A percentile compares a stretch with the other conserved stretches of the same genome.
phyloP scores from a whole-genome alignment of 2,888 invertebrate genomes.

The Drosophila mulleri region DNA sequence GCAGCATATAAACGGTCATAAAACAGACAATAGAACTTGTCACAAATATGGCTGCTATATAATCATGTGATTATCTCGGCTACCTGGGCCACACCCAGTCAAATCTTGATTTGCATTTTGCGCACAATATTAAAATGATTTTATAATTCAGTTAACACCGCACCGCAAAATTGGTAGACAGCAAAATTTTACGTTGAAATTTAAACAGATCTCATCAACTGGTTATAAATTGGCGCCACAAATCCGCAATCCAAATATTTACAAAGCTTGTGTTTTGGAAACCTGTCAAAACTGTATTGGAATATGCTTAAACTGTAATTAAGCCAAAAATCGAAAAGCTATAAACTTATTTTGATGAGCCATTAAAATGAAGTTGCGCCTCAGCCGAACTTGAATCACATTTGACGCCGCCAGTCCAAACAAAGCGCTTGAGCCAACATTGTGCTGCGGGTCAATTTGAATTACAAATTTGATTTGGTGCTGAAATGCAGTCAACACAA shows the following conservation, averaged over 20 bases:
- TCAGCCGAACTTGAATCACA: slow-evolving; percentile 49
- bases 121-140: slow-evolving; percentile 29
- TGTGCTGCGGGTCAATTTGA: slow-evolving; percentile 55
- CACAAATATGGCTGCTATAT: slow-evolving; percentile 46
- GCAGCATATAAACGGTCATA: slow-evolving; percentile 43
- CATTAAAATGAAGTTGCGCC: slow-evolving; percentile 66
- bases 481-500: slow-evolving; percentile 71
- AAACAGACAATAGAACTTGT: slow-evolving; percentile 37
- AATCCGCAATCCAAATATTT: slow-evolving; percentile 18
- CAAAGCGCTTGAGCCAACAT: slow-evolving; percentile 32
- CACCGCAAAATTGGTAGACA: slow-evolving; percentile 14
- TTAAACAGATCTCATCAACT: slow-evolving; percentile 33
- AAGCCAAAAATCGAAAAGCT: slow-evolving; percentile 59
- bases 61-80: slow-evolving; percentile 51
- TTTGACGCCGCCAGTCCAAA: slow-evolving; percentile 55
- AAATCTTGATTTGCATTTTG: slow-evolving; percentile 42
- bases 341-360: slow-evolving; percentile 76
- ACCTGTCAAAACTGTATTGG: slow-evolving; percentile 62
- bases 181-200: slow-evolving; percentile 3
- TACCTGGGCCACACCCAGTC: slow-evolving; percentile 36
- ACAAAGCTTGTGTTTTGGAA: slow-evolving; percentile 21
- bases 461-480: slow-evolving; percentile 65
- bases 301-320: slow-evolving; percentile 64
- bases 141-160: slow-evolving; percentile 47
- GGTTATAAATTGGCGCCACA: slow-evolving; percentile 50